phyloP scores from a whole-genome alignment of 2,888 invertebrate genomes.

The Disparrhopalites patrizii region DNA sequence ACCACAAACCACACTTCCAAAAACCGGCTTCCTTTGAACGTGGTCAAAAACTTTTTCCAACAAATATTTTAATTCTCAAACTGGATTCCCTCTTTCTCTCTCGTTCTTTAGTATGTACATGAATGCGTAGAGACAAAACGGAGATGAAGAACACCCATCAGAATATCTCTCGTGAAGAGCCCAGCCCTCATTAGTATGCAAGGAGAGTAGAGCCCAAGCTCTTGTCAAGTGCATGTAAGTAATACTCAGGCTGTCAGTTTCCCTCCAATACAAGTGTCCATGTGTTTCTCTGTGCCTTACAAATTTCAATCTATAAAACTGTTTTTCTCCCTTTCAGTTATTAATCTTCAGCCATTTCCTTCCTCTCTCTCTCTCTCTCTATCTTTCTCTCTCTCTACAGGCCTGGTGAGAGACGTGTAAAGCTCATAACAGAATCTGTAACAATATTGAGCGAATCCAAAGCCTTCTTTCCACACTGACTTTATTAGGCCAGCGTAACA shows the following conservation, averaged over 20 bases:
- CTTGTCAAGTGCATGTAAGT: not conserved
- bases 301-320: not conserved
- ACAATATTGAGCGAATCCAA: too few species aligned
- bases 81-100: too few species aligned
- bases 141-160: not conserved
- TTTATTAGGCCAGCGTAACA: too few species aligned
- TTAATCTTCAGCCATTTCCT: not conserved
- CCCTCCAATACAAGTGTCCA: not conserved
- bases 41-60: not conserved
- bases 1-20: not conserved
- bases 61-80: not conserved
- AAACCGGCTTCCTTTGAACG: conserved; percentile 9
- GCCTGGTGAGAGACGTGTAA: too few species aligned
- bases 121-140: too few species aligned
- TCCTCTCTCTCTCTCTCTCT: too few species aligned
- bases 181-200: conserved; percentile 3
- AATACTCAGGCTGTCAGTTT: not conserved
- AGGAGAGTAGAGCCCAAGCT: not conserved
- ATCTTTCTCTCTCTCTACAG: too few species aligned
- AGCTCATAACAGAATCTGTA: too few species aligned
- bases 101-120: too few species aligned
- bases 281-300: not conserved
- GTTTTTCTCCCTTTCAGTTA: not conserved
- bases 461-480: too few species aligned
- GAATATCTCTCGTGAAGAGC: too few species aligned